Base-by-base conservation (phyloP, 2,797 vertebrate species). In the Liasis olivaceus region DNA sequence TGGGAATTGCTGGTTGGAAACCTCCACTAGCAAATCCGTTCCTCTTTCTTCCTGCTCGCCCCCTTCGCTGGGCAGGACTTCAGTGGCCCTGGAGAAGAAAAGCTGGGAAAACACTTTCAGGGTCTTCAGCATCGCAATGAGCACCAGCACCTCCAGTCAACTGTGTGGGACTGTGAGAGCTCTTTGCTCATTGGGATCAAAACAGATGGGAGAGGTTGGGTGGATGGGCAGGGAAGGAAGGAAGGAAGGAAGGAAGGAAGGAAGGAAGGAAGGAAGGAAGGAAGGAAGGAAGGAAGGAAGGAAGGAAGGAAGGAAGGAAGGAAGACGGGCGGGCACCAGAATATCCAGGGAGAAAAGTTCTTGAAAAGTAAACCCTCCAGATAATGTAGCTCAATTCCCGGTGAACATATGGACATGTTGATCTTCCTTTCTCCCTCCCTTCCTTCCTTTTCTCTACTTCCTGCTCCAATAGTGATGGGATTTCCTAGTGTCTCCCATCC, bases 301-400 rank as follows among this genome's bases (percentile, higher is more conserved):
- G 0, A 0, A 0, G 1, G 9, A 1, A 1, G 1, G 9, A 1
- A 1, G 2, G 2, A 9, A 14, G 5, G 0, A 0, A 0, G 1
- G 9, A 1, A 11, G 69, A 31, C 4, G 28, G 24, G 8, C 8
- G 7, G 13, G 28, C 7, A 12, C 7, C 36, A 42, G 36, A 42
- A 8, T 77, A 77, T 42, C 9, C 31, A 8, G 31, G 31, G 31
- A 77, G 31, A 42, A 77, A 77, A 42, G 2, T 77, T 77, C 8
- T 42, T 20, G 72, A 42, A 77, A 77, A 22, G 17, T 22, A 36
- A 7, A 42, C 17, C 31, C 36, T 11, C 36, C 7, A 11, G 36
- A 7, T 77, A 42, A 77, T 11, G 6, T 36, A 42, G 72, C 3
- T 22, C 3, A 77, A 2, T 77, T 42, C 17, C 42, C 42, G 31